phyloP scores from a whole-genome alignment of 2,888 invertebrate species.

The Gandaritis pyraliata region DNA sequence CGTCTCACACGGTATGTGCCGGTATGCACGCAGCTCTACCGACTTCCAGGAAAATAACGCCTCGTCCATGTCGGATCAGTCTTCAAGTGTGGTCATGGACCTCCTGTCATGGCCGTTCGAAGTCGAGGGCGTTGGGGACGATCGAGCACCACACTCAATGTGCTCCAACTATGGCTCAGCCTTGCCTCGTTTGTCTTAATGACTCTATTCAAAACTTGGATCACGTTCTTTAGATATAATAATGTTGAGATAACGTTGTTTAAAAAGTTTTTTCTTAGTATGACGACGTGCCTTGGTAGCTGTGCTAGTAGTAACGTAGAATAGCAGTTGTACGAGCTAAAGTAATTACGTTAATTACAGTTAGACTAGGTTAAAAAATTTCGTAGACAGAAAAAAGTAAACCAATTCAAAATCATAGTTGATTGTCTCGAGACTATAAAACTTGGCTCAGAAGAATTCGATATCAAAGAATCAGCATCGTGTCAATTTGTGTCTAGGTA shows the following conservation, averaged over 20 bases:
- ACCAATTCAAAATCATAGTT: too few species aligned
- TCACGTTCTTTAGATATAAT: slow-evolving; percentile 50
- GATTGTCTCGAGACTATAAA: too few species aligned
- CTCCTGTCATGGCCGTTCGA: slow-evolving; percentile 52
- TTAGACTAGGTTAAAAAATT: too few species aligned
- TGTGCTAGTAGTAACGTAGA: too few species aligned
- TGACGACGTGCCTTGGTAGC: too few species aligned
- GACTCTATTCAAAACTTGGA: slow-evolving; percentile 45
- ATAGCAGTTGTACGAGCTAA: too few species aligned
- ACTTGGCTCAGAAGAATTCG: too few species aligned
- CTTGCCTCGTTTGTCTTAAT: slow-evolving; percentile 54
- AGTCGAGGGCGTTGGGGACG: slow-evolving; percentile 57
- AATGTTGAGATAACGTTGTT: slow-evolving; percentile 32
- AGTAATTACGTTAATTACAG: too few species aligned
- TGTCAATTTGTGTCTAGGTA: not conserved
- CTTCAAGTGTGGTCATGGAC: slow-evolving; percentile 52
- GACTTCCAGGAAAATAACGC: slow-evolving; percentile 53
- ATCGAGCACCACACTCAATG: slow-evolving; percentile 36
- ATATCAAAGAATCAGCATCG: too few species aligned
- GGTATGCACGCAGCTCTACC: slow-evolving; percentile 32
- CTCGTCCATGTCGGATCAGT: slow-evolving; percentile 47
- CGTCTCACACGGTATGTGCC: slow-evolving; percentile 32
- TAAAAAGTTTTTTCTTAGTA: not conserved
- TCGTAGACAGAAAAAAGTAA: too few species aligned
- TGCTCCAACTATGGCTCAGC: slow-evolving; percentile 49